Base-by-base conservation (phyloP, 2,113 vertebrate species). In the Etheostoma spectabile region DNA sequence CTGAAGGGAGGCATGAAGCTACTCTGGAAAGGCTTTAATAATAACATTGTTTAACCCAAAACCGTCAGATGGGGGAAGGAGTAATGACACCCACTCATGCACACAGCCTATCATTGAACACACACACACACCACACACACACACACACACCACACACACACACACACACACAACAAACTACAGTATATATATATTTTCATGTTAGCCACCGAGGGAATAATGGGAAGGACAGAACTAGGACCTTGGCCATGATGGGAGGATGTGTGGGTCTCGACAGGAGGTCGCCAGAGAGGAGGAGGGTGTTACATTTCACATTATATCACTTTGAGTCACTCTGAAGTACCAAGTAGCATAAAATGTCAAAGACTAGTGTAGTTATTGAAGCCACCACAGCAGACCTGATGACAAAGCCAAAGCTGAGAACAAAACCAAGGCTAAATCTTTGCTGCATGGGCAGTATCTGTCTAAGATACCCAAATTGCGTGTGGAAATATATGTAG, bases 21-120 rank as follows among this genome's bases (percentile, higher is more conserved):
- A 76, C 83, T 83, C 78, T 83, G 89, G 86, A 87, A 93, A 86
- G 76, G 75, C 83, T 92, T 92, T 91, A 92, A 93, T 93, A 93
- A 93, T 92, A 93, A 93, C 88, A 85, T 92, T 93, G 90, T 94
- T 95, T 93, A 94, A 94, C 93, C 92, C 90, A 92, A 94, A 94
- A 93, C 90, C 83, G 89, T 94, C 92, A 93, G 83, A 86, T 85
- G 77, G 59, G 86, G 85, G 82, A 80, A 91, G 87, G 78, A 90
- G 85, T 93, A 88, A 94, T 93, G 93, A 88, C 89, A 78, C 83
- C 33, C 64, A 72, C 71, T 57, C 77, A 82, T 8, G 8, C 83
- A 55, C 53, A 59, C 38, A 42, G 7, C 38, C 10, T 42, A 11
- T 42, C 10, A 42, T 42, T 8, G 38, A 42, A 42, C 38, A 10